phyloP scores from a whole-genome alignment of 2,113 vertebrate species.

The Forbesichthys papilliferus region DNA sequence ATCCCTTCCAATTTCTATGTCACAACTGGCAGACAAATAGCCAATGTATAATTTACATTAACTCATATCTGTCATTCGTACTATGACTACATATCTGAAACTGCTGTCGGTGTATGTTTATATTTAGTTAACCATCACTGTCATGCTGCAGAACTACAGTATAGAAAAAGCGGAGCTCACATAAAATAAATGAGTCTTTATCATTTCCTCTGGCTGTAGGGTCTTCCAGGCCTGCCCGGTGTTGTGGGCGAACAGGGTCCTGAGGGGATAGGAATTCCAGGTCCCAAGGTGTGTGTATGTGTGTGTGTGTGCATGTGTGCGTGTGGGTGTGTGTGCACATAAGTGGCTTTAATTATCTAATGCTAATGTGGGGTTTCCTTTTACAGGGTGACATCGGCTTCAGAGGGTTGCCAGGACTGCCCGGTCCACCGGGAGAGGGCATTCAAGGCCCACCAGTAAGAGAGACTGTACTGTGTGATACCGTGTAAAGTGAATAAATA shows the following conservation, averaged over 20 bases:
- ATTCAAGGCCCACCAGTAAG: slow-evolving; percentile 85
- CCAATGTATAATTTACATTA: too few relatives aligned
- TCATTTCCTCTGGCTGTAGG: slow-evolving; percentile 63
- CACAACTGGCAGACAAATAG: background rate
- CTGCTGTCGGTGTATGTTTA: too few relatives aligned
- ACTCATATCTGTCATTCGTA: too few relatives aligned
- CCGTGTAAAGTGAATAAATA: too few relatives aligned
- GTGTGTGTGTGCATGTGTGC: background rate
- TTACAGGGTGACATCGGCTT: slow-evolving; percentile 86
- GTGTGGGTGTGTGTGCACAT: background rate
- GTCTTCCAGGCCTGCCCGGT: slow-evolving; percentile 83
- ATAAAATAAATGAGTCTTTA: background rate
- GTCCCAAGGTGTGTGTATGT: slow-evolving; percentile 81
- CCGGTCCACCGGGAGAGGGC: slow-evolving; percentile 84
- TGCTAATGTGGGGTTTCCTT: slow-evolving; percentile 8
- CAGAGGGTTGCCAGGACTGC: slow-evolving; percentile 80
- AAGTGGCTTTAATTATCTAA: background rate
- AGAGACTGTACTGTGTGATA: slow-evolving; percentile 8
- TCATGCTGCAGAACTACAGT: too few relatives aligned
- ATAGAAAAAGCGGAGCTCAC: background rate
- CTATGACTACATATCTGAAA: too few relatives aligned
- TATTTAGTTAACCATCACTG: too few relatives aligned
- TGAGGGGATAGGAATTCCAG: slow-evolving; percentile 84
- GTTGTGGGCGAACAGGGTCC: slow-evolving; percentile 80
- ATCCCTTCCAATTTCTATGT: too few relatives aligned